A percentile compares a stretch with the other conserved stretches of the same genome.
These are phyloP conservation scores for Nephila pilipes DNA, from an alignment of 1,140 invertebrate genomes.

Conservation along the genomic window DNA sequence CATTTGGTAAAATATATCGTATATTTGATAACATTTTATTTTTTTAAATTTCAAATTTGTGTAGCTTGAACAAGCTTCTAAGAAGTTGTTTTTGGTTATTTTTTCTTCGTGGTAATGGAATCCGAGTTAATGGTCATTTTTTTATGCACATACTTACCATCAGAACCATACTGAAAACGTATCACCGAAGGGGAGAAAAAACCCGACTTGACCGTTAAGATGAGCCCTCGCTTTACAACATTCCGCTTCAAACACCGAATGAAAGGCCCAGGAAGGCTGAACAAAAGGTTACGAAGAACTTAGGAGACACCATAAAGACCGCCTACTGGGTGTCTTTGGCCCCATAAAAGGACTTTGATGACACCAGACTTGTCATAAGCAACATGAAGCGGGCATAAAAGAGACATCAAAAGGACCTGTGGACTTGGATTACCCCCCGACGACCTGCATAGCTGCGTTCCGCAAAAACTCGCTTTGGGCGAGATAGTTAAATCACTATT, in stretches of 20 bases:
- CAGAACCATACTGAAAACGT: neutral
- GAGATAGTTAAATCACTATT: neutral
- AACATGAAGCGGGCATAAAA: slow-evolving; percentile 61
- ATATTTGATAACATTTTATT: too few relatives aligned
- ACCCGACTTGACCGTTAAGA: slow-evolving; percentile 28
- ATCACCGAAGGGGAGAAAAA: neutral
- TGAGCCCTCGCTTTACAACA: neutral
- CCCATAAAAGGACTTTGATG: slow-evolving; percentile 66
- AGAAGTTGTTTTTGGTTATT: too few relatives aligned
- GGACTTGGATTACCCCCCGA: slow-evolving; percentile 42
- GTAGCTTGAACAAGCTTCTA: too few relatives aligned
- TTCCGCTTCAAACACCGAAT: neutral
- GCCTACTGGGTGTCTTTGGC: slow-evolving; percentile 63
- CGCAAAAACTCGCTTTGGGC: neutral
- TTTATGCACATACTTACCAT: too few relatives aligned
- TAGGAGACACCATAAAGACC: slow-evolving; percentile 36
- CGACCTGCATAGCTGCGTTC: slow-evolving; percentile 9
- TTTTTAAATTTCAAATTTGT: too few relatives aligned
- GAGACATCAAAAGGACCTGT: slow-evolving; percentile 52
- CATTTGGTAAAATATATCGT: too few relatives aligned
- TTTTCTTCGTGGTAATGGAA: too few relatives aligned
- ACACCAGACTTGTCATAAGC: slow-evolving; percentile 66
- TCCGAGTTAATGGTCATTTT: too few relatives aligned
- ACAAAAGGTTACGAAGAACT: slow-evolving; percentile 2
- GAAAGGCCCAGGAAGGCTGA: neutral